Base-by-base conservation (phyloP, 2,113 vertebrate genomes). In the Ornithorhynchus anatinus region DNA sequence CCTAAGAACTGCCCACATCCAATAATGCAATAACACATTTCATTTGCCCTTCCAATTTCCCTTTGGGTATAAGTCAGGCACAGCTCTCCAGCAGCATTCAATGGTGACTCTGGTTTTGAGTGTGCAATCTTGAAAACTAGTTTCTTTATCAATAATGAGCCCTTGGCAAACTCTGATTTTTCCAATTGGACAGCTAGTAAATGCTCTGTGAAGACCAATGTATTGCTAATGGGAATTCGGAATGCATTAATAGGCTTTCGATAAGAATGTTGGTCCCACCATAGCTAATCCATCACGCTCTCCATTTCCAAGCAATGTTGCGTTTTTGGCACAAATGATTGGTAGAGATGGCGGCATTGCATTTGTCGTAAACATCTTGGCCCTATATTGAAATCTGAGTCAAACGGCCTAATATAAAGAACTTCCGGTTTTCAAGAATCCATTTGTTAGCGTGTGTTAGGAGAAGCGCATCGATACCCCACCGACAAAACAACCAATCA, bases 271-370 rank as follows among this genome's bases (percentile, higher is more conserved):
- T 0, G 81, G 35, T 65, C 27, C 70, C 74, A 84, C 85, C 85
- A 79, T 87, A 68, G 70, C 42, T 84, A 91, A 90, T 63, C 83
- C 85, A 77, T 75, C 90, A 88, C 86, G 90, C 87, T 89, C 68
- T 84, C 85, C 91, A 91, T 91, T 90, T 77, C 85, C 67, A 36
- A 89, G 69, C 82, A 80, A 22, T 84, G 48, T 87, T 80, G 84
- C 35, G 1, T 69, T 91, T 93, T 91, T 92, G 90, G 89, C 90
- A 93, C 89, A 92, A 92, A 93, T 92, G 86, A 87, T 82, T 89
- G 87, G 72, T 70, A 76, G 56, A 88, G 70, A 65, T 74, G 40
- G 32, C 38, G 42, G n/a, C 3, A 56, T 73, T 89, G 75, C 68
- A 85, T 79, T 88, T 87, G 70, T 68, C 85, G 54, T 65, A 90